Evolutionary conservation across 2,797 vertebrate species (phyloP), one percentile per base, ranked within the genome.

Genomic region (Paramormyrops hopkinsi): DNA sequence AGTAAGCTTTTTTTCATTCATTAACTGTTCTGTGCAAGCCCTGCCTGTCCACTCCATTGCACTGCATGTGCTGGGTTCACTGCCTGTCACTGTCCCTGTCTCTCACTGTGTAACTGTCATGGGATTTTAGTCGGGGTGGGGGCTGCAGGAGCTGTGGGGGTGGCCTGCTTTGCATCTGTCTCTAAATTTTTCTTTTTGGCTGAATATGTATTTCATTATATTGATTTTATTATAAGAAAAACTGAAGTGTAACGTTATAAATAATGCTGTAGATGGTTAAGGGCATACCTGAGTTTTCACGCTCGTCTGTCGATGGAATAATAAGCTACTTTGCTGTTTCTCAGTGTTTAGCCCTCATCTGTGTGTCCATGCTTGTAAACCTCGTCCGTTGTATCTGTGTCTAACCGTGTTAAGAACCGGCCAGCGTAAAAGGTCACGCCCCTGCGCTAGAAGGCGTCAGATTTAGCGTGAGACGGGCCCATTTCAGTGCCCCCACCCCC

Each of bases 1-100:
- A 99, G 99, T 99, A 99, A 99, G 98, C 97, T 98, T 97, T 98
- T 96, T 96, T 98, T 98, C 97, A 97, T 98, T 98, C 96, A 97
- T 98, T 98, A 99, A 99, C 98, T 97, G 96, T 89, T 98, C 95
- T 97, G 95, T 98, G 96, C 97, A 92, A 95, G 22, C 95, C 96
- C 96, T 96, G 95, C 95, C 94, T 95, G 92, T 94, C 93, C 92
- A 92, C 90, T 44, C 90, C 86, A 92, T 93, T 46, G 92, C 94
- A 93, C 94, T 95, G 96, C 96, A 96, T 97, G 96, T 89, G 12
- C 73, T 90, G 4, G 53, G 69, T 92, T 92, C 29, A 87, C 91
- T 92, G 93, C 44, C 93, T 92, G 90, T 1, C 51, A 88, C 88
- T 51, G 69, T 56, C 46, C 84, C 84, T 89, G 91, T 88, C 69